phyloP scores from a whole-genome alignment of 2,888 invertebrate genomes.

The Fissipunctia ypsillon region DNA sequence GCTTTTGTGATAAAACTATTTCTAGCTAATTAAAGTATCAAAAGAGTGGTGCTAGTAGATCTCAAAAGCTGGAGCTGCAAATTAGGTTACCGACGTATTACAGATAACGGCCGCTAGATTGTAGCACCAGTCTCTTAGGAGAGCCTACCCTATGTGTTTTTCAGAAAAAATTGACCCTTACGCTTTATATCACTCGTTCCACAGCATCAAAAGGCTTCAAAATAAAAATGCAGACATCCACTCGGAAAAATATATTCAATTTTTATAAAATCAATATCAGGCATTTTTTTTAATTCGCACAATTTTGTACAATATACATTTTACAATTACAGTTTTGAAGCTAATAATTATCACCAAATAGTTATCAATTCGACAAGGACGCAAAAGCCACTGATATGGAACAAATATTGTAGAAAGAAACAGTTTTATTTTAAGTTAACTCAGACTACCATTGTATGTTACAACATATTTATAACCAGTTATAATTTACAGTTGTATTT shows the following conservation, averaged over 20 bases:
- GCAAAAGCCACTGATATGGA: conserved; percentile 45
- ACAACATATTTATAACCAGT: conserved; percentile 47
- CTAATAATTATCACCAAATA: conserved; percentile 68
- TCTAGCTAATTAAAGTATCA: background rate
- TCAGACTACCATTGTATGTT: conserved; percentile 35
- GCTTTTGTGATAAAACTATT: background rate
- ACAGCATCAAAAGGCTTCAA: conserved; percentile 12
- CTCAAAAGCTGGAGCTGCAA: too few relatives aligned
- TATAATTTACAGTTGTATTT: conserved; percentile 26
- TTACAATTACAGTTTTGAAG: conserved; percentile 74
- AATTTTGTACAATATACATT: conserved; percentile 88
- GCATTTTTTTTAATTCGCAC: conserved; percentile 88
- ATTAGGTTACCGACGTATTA: background rate
- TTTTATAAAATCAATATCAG: conserved; percentile 90
- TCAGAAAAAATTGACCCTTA: conserved; percentile 12
- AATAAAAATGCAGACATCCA: conserved; percentile 83
- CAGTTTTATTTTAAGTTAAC: conserved; percentile 17
- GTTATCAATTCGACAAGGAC: conserved; percentile 54
- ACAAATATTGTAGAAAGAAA: conserved; percentile 44
- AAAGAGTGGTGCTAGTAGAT: background rate
- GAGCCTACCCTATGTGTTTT: background rate
- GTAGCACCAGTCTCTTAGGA: conserved; percentile 14
- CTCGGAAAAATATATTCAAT: conserved; percentile 90
- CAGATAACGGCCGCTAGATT: conserved; percentile 35
- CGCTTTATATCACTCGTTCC: background rate